Base-by-base conservation (phyloP, 2,888 invertebrate genomes). In the Apodemia hepburni region DNA sequence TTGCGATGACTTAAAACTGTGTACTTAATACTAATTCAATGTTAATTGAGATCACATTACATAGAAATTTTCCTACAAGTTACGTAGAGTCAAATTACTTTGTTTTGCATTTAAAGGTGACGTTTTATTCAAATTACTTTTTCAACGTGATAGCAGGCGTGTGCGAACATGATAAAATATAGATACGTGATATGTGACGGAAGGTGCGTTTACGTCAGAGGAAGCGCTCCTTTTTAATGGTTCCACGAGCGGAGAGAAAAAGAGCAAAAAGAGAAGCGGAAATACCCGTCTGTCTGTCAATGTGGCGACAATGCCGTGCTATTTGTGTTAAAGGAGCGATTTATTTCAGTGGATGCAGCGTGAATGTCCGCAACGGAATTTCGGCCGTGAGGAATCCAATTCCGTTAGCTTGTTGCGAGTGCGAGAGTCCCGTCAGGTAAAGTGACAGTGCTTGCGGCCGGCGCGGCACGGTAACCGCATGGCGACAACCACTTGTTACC, bases 281-380 rank as follows among this genome's bases (percentile, higher is more conserved):
- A 87, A 85, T 81, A 82, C 80, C 79, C 77, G 81, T 85, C 80
- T 76, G 85, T 83, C 83, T 85, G 86, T 87, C 87, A 84, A 84
- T 87, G 86, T 80, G 82, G 79, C 82, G 85, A 88, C 88, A 88
- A 85, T 88, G 85, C 83, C 78, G 82, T 81, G 86, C 88, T 89
- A 87, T 90, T 89, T 89, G 85, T 83, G 89, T 88, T 86, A 87
- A 86, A 89, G 82, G 84, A 83, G 84, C 87, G 85, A 87, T 87
- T 89, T 89, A 90, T 90, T 90, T 90, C 87, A 90, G 89, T 87
- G 80, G 84, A 82, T 80, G 87, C 75, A 80, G 81, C 88, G 89
- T 90, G 90, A 90, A 90, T 75, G 90, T 84, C 87, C 89, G 84
- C 88, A 73, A 76, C 76, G 89, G 89, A 87, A 90, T 89, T 90